Base-by-base conservation (phyloP, 2,888 invertebrate genomes). In the Teinopalpus imperialis region DNA sequence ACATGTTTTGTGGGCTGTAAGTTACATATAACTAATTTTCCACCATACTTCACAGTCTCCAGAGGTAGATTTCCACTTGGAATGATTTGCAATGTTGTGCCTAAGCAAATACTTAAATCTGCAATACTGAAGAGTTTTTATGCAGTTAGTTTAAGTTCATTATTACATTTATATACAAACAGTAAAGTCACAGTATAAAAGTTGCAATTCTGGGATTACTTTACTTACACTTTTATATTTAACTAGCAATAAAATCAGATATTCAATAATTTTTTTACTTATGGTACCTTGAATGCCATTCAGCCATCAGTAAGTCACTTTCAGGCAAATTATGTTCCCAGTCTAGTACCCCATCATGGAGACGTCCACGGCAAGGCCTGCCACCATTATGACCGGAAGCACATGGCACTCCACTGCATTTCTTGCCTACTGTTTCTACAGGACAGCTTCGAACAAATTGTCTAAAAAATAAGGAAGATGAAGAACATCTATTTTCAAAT, bases 1-100 rank as follows among this genome's bases (percentile, higher is more conserved):
- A 97, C 97, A 87, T 98, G 97, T 90, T 98, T 98, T 1, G 99
- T 99, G n/a, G 96, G 94, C 75, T 99, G 99, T 41, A 99, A 88
- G 86, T 99, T 99, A 53, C 98, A 95, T 61, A 99, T 96, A 9
- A 96, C 96, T 40, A 99, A 81, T 74, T 94, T 94, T 2, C 98
- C 98, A 13, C 94, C 94, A 72, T 94, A 94, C 71, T 95, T 95
- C 59, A 95, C 93, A 51, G 94, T 94, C 67, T 93, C 93, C 21
- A 98, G 77, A 2, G 99, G 99, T 56, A 99, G 87, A 78, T 96
- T 97, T 7, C 98, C 99, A 81, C 98, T 98, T 26, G 99, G 99
- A 54, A 97, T 91, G 59, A 99, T 99, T 91, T 99, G 99, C 39
- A 99, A 87, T 2, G 98, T 98, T n/a, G 98, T 98, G 20, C 99